Evolutionary conservation across 2,113 vertebrate species (phyloP).

Genomic region (Tragelaphus strepsiceros): DNA sequence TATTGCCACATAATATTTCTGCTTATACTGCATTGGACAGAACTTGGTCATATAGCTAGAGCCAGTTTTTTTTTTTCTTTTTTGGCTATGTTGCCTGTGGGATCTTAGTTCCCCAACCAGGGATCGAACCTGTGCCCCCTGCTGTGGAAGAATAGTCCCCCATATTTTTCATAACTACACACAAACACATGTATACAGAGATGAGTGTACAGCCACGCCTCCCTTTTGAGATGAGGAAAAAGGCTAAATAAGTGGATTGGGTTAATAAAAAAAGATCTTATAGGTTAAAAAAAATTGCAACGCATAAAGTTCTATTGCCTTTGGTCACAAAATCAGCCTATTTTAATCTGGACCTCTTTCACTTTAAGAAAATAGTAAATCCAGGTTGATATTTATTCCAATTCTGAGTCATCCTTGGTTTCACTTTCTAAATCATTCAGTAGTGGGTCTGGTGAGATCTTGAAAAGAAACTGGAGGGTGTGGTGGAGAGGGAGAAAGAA

Average conservation of each 20-base stretch:
- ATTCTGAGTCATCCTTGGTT: slow-evolving; percentile 1
- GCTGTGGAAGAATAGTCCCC: neutral
- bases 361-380: neutral
- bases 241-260: neutral
- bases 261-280: neutral
- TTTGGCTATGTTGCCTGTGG: neutral
- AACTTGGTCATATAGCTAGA: neutral
- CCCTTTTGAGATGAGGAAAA: neutral
- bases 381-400: slow-evolving; percentile 1
- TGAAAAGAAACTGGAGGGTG: neutral
- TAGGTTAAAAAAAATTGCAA: neutral
- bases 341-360: neutral
- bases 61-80: neutral
- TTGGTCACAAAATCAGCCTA: neutral
- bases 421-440: slow-evolving; percentile 43
- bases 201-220: neutral
- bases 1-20: neutral
- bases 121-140: neutral
- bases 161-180: neutral
- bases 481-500: neutral
- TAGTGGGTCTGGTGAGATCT: neutral
- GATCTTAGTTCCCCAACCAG: neutral
- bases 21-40: neutral
- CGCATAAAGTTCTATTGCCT: neutral
- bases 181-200: neutral